Conservation (phyloP, 2,888 invertebrate genomes). For the Caenorhabditis angaria region DNA sequence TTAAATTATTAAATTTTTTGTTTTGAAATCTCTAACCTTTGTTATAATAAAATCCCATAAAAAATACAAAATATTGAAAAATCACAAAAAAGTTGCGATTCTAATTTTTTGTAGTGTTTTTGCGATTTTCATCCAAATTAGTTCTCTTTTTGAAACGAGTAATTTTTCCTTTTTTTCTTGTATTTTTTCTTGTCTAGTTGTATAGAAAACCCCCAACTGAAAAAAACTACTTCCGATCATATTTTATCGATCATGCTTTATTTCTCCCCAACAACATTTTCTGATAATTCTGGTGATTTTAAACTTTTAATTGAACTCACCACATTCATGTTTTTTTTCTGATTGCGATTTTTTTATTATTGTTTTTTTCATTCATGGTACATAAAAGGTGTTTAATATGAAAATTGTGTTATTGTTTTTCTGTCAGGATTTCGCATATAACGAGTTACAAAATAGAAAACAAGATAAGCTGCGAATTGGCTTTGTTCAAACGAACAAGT, state of each 20-base stretch:
- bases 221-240: not conserved
- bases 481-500: no score
- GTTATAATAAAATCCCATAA: slow-evolving; percentile 16
- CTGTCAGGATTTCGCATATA: no score
- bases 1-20: slow-evolving; percentile 2
- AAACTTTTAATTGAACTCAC: no score
- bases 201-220: no score
- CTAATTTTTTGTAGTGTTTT: not conserved
- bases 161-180: not conserved
- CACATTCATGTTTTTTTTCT: not conserved
- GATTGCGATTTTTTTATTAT: not conserved
- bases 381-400: slow-evolving; percentile 4
- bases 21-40: no score
- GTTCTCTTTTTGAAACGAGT: not conserved
- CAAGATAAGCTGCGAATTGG: no score
- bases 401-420: no score
- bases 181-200: no score
- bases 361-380: not conserved
- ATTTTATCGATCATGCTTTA: slow-evolving; percentile 4
- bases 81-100: slow-evolving; percentile 12
- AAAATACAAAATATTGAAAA: slow-evolving; percentile 24
- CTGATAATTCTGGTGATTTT: not conserved
- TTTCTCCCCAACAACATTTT: not conserved
- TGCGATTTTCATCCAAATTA: no score
- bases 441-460: no score